Evolutionary conservation across 2,797 vertebrate species (phyloP), one percentile per base, ranked within the genome.

Genomic region (Hydrolagus colliei): DNA sequence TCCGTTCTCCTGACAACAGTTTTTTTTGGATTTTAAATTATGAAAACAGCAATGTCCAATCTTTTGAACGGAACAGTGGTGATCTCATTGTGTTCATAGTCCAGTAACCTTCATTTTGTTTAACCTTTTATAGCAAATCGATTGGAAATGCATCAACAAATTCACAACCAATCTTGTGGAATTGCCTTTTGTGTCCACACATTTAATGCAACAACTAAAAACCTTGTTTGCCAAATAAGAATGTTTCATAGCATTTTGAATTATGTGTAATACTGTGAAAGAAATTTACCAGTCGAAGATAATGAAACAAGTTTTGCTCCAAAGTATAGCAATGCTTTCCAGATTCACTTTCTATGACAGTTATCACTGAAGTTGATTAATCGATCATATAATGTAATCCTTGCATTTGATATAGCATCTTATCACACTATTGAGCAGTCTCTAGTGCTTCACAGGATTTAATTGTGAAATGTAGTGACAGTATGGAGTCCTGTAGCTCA

Each of bases 121-220:
- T 77, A 77, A 77, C 75, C 75, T 77, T 77, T 77, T 77, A 77
- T 11, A 61, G 18, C 75, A 61, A 77, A 77, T 77, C 14, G 52
- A 52, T 77, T 61, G 18, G 75, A 77, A 61, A 77, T 61, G 75
- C 9, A n/a, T 16, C 14, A 59, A 76, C 41, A 76, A 35, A 76
- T 20, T 77, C 7, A 52, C 18, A 18, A n/a, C 52, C 75, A 18
- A 20, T n/a, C 61, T 61, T 52, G 11, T 77, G 75, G 52, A 77
- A 77, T 61, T 77, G 75, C 20, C 52, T 77, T 77, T n/a, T 61
- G 52, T 61, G 75, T 59, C 11, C 20, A 77, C 61, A 20, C 75
- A 61, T 77, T 10, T 77, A 61, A 12, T 77, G 75, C 12, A 77
- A 77, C 75, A 77, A 77, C 18, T 59, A 61, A 61, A 77, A 77